A percentile compares a stretch with the other conserved stretches of the same genome.
Evolutionary conservation across 2,888 invertebrate genomes (phyloP).

Genomic region (Ephialtes manifestator): DNA sequence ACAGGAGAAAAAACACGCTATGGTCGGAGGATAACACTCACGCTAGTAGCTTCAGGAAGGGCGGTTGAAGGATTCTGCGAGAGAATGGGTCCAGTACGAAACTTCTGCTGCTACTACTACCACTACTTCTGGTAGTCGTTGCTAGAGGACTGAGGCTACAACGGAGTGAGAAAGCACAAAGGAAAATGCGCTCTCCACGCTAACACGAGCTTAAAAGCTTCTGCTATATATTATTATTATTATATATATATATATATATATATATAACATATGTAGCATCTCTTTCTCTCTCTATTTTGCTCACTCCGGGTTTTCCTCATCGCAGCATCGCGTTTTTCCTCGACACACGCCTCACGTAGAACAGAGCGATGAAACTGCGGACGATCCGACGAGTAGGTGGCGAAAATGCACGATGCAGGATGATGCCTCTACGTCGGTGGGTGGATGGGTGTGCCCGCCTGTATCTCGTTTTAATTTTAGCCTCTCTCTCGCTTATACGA

Average conservation of each 20-base stretch:
- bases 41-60: conserved; percentile 12
- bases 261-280: neutral
- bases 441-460: conserved; percentile 76
- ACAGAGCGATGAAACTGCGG: conserved; percentile 58
- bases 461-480: conserved; percentile 84
- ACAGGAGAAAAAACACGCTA: conserved; percentile 20
- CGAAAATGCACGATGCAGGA: conserved; percentile 55
- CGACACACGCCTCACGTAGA: conserved; percentile 18
- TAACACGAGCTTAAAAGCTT: conserved; percentile 72
- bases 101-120: conserved; percentile 59
- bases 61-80: conserved; percentile 53
- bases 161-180: conserved; percentile 73
- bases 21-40: conserved; percentile 34
- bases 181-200: conserved; percentile 68
- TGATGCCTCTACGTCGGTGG: conserved; percentile 65
- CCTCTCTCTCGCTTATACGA: conserved; percentile 72
- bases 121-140: conserved; percentile 16
- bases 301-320: conserved; percentile 15
- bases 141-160: conserved; percentile 62
- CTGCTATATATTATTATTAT: conserved; percentile 36
- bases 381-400: conserved; percentile 62
- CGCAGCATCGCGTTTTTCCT: conserved; percentile 18
- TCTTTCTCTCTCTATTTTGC: neutral
- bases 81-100: conserved; percentile 55
- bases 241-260: no score